These are phyloP conservation scores for Eugnorisma glareosa DNA, from an alignment of 2,888 invertebrate species.

Conservation along the genomic window DNA sequence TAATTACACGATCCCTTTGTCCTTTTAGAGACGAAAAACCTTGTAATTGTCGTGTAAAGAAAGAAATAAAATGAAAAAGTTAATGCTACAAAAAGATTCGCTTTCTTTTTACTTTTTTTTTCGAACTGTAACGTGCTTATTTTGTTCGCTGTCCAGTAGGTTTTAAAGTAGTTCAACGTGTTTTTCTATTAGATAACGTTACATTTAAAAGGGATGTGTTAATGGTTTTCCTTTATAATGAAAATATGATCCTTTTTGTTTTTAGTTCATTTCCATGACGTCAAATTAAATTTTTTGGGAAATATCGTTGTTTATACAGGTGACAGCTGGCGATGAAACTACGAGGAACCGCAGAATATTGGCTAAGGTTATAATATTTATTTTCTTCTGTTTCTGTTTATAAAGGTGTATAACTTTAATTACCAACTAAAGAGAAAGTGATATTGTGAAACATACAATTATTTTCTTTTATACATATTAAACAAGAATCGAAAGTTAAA, in stretches of 20 bases:
- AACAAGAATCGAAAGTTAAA: background rate
- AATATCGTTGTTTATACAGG: background rate
- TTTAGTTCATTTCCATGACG: background rate
- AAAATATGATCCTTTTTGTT: background rate
- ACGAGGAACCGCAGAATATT: background rate
- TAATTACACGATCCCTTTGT: slow-evolving; percentile 55
- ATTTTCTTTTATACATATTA: background rate
- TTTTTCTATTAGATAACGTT: background rate
- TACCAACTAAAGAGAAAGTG: slow-evolving; percentile 9
- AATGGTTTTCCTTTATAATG: background rate
- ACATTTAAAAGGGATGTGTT: background rate
- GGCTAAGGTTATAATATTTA: background rate
- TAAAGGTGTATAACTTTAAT: slow-evolving; percentile 8
- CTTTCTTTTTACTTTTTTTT: slow-evolving; percentile 22
- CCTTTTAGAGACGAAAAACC: slow-evolving; percentile 42
- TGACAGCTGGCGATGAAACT: background rate
- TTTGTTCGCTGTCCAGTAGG: slow-evolving; percentile 1
- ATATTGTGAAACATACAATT: slow-evolving; percentile 13
- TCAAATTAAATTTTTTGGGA: background rate
- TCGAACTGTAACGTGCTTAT: slow-evolving; percentile 8
- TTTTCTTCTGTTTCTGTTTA: background rate
- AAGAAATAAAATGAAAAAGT: slow-evolving; percentile 36
- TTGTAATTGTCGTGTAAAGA: slow-evolving; percentile 56
- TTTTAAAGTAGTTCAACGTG: slow-evolving; percentile 15
- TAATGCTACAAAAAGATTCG: slow-evolving; percentile 17